Conservation (phyloP, 2,113 vertebrate species). For the Cettia cetti region DNA sequence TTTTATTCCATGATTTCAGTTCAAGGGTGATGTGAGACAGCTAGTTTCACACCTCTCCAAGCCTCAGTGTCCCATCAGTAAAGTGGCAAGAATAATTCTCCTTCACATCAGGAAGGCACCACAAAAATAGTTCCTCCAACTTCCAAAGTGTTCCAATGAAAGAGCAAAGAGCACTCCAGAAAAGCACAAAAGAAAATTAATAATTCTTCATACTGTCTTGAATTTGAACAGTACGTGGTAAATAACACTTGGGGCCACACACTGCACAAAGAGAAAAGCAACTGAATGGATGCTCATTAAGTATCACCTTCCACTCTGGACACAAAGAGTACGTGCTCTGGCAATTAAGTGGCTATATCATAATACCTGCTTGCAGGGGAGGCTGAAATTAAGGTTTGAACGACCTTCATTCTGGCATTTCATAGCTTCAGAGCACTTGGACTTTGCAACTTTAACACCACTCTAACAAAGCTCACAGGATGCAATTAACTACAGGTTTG, state of each 20-base stretch:
- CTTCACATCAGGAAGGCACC: neutral
- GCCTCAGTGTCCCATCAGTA: neutral
- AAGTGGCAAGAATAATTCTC: neutral
- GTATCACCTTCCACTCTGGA: neutral
- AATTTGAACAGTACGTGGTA: neutral
- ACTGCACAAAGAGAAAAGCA: neutral
- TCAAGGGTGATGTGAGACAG: neutral
- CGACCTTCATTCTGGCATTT: neutral
- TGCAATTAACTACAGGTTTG: neutral
- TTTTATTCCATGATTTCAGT: neutral
- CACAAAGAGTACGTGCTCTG: neutral
- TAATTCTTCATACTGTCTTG: neutral
- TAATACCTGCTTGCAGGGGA: neutral
- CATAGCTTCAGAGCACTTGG: neutral
- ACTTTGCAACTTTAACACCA: neutral
- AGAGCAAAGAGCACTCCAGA: neutral
- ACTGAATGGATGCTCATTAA: neutral
- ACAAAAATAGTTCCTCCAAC: neutral
- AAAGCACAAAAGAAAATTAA: neutral
- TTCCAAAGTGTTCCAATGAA: neutral
- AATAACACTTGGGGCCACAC: neutral
- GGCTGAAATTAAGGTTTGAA: neutral
- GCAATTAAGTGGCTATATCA: neutral
- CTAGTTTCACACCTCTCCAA: neutral
- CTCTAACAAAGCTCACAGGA: neutral